phyloP scores from a whole-genome alignment of 2,797 vertebrate species.

The Platalea minor region DNA sequence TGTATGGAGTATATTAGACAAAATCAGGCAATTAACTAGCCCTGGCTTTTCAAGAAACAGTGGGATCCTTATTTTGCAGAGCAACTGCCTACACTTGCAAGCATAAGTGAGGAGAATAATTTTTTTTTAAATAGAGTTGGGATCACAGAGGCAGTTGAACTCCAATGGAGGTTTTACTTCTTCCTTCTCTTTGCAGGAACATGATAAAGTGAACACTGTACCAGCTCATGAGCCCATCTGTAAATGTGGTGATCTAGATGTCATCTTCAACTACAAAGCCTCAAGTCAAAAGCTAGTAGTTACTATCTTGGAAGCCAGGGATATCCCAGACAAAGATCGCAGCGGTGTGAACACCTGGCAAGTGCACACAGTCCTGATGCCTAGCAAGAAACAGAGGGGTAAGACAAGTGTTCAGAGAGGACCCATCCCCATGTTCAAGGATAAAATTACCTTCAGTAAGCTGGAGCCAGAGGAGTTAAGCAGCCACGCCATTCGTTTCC shows the following conservation, averaged over 20 bases:
- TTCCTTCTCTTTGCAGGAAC: conserved; percentile 70
- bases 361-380: conserved; percentile 89
- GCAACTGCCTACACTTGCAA: neutral
- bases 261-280: conserved; percentile 82
- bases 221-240: conserved; percentile 80
- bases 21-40: neutral
- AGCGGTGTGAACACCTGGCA: conserved; percentile 91
- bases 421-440: conserved; percentile 82
- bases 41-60: neutral
- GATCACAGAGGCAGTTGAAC: neutral
- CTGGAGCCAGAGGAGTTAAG: conserved; percentile 82
- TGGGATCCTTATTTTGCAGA: neutral
- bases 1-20: neutral
- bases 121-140: neutral
- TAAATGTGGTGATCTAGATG: conserved; percentile 88
- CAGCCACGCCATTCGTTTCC: conserved; percentile 84
- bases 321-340: conserved; percentile 89
- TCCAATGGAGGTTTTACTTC: neutral
- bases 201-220: conserved; percentile 26
- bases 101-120: neutral
- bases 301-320: conserved; percentile 81
- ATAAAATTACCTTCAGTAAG: conserved; percentile 87
- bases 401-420: conserved; percentile 87
- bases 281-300: conserved; percentile 83
- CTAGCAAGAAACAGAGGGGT: conserved; percentile 89